A percentile compares a stretch with the other conserved stretches of the same genome.
Evolutionary conservation across 2,797 vertebrate genomes (phyloP).

Genomic region (Clarias fuscus): DNA sequence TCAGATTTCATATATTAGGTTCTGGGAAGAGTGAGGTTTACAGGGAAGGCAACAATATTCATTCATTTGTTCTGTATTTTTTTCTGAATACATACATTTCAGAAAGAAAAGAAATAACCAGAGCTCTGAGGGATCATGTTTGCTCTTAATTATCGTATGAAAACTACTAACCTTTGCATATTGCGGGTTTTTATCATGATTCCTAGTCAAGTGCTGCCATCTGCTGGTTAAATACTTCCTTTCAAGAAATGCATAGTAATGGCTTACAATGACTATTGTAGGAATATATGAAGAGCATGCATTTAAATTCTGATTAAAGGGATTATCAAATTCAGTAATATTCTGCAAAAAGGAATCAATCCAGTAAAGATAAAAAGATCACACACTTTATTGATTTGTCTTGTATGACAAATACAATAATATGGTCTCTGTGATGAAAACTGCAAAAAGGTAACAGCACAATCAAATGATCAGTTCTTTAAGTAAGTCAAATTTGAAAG

Average conservation of each 20-base stretch:
- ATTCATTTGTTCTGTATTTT: background rate
- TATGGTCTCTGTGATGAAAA: constrained; percentile 25
- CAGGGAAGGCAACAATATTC: background rate
- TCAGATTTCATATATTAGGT: background rate
- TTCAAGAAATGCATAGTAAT: background rate
- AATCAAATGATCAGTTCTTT: constrained; percentile 4
- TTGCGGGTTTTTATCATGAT: background rate
- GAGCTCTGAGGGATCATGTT: too few relatives aligned
- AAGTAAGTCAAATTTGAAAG: background rate
- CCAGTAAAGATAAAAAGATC: background rate
- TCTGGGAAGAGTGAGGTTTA: background rate
- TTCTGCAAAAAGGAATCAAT: background rate
- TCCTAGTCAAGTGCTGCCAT: constrained; percentile 39
- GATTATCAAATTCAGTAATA: background rate
- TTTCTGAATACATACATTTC: background rate
- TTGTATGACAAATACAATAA: constrained; percentile 18
- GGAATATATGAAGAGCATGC: background rate
- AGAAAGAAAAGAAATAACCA: background rate
- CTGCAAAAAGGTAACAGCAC: background rate
- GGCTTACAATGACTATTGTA: too few relatives aligned
- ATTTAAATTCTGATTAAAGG: background rate
- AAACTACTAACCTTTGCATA: background rate
- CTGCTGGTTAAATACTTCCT: constrained; percentile 39
- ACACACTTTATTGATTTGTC: constrained; percentile 41
- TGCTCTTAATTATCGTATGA: background rate